These are phyloP conservation scores for Dromococcyx pavoninus DNA, from an alignment of 2,797 vertebrate genomes.

Conservation along the genomic window DNA sequence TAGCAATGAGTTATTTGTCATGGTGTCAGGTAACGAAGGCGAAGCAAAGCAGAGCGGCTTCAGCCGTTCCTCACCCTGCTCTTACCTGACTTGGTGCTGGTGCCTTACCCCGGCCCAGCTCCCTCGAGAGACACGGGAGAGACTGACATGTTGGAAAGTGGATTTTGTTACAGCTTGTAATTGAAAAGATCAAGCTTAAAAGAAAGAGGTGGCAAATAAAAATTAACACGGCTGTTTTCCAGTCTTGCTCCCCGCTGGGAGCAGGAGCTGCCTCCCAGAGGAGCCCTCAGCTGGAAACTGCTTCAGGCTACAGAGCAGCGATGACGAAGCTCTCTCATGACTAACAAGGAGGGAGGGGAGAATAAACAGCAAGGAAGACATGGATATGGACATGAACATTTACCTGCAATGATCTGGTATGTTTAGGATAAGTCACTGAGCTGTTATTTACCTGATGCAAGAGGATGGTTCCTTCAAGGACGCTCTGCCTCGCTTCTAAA, in stretches of 20 bases:
- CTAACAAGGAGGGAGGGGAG: not conserved
- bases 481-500: not conserved
- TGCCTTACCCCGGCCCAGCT: not conserved
- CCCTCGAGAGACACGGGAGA: not conserved
- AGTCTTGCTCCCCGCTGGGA: not conserved
- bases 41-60: not conserved
- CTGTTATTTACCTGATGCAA: not conserved
- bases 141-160: constrained; percentile 18
- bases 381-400: not conserved
- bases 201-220: not conserved
- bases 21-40: not conserved
- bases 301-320: not conserved
- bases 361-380: not conserved
- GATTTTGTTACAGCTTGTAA: constrained; percentile 23
- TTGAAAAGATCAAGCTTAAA: constrained; percentile 56
- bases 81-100: not conserved
- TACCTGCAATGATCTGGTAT: not conserved
- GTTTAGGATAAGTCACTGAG: fast-evolving
- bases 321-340: not conserved
- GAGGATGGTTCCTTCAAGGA: not conserved
- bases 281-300: not conserved
- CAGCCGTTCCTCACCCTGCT: not conserved
- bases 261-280: not conserved
- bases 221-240: not conserved
- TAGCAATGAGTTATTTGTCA: not conserved